Base-by-base conservation (phyloP, 2,113 vertebrate species). In the Ophthalmotilapia sp. region DNA sequence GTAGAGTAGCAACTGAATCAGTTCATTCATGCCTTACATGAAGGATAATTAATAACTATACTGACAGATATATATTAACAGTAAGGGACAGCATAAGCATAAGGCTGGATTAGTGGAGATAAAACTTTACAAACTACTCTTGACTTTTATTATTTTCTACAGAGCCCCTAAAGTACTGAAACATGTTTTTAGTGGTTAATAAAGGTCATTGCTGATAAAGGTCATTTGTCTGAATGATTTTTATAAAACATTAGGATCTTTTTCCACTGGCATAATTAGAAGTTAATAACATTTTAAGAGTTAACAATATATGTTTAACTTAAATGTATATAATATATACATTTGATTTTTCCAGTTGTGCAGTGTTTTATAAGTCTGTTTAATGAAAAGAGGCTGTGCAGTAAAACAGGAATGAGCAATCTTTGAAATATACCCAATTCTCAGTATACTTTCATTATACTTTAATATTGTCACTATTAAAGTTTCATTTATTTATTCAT, bases 1-100 rank as follows among this genome's bases (percentile, higher is more conserved):
- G 54, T 29, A 49, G 49, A 70, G 33, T 3, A 73, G 26, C 14
- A 40, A 62, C 19, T 84, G 75, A 91, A 88, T 87, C 45, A 29
- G 7, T 38, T 84, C 40, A 91, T 83, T 89, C 56, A 84, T 79
- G 80, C 45, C 42, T 53, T 23, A 23, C 81, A 86, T 38, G 40
- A n/a, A 79, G 21, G 6, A 36, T 77, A 47, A 88, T 42, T 36
- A 36, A 33, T 21, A 55, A 17, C 7, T 84, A 33, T 49, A 53
- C 23, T 68, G n/a, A 54, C 23, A 80, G 82, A 79, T 49, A 49
- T 26, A 9, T 38, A 33, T 5, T n/a, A 31, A 47, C 45, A 23
- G 2, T 19, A n/a, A 62, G 21, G 13, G n/a, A 83, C 49, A 84
- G 51, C 42, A 45, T 14, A 80, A 54, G n/a, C n/a, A 54, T 6